Base-by-base conservation (phyloP, 1,140 invertebrate genomes). In the Dendroctonus valens region DNA sequence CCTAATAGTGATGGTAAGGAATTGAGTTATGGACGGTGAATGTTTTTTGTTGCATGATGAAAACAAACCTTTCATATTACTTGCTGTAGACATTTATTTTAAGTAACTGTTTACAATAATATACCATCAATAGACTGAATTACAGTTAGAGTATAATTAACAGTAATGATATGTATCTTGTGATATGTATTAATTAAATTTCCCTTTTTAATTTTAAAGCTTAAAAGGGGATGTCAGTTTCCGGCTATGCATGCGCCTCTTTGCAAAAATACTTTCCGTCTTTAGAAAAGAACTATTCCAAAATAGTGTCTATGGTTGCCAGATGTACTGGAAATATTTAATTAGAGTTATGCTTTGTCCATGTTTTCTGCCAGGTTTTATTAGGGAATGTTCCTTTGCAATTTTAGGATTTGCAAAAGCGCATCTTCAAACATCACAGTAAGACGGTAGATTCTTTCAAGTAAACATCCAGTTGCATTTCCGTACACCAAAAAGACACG, bases 81-180 rank as follows among this genome's bases (percentile, higher is more conserved):
- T 74, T 76, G 75, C 75, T 72, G 72, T 74, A 75, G 71, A 77
- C 75, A 77, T 77, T 77, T 77, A 77, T 75, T 77, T 37, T 14
- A 70, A 69, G 73, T 72, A 74, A 70, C 67, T 70, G 68, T 72
- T 75, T 68, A 75, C 67, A 75, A 74, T 73, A 75, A 70, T 72
- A 73, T 73, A 74, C 74, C 75, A 75, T 72, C 71, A 69, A 75
- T 76, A 75, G 74, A 74, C 57, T 71, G 67, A 71, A 67, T 42
- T 67, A 59, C 12, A 46, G 12, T 11, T 63, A 65, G 12, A 57
- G 38, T 65, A 57, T 46, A 51, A 58, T 41, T 57, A 39, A 59
- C 44, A 41, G 15, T 63, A 74, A 69, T 77, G 75, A 77, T 77
- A 77, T 77, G 75, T 75, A 74, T 76, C 70, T 59, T 71, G 72